Evolutionary conservation across 2,888 invertebrate genomes (phyloP).

Genomic region (Sylvicola cinctus): DNA sequence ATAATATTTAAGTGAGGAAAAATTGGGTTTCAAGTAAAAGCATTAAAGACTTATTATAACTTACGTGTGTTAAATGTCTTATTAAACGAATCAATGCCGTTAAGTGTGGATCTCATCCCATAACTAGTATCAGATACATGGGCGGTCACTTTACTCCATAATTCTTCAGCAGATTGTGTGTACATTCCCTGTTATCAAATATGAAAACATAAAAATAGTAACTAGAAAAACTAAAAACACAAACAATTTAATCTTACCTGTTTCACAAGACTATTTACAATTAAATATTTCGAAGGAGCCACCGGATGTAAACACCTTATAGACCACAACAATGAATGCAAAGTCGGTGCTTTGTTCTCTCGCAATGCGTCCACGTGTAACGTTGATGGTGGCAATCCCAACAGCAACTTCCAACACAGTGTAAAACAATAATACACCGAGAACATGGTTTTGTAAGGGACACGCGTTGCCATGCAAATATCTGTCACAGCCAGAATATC

Average conservation of each 20-base stretch:
- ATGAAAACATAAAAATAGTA: neutral
- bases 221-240: neutral
- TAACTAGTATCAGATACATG: constrained; percentile 21
- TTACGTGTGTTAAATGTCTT: constrained; percentile 18
- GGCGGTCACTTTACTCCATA: constrained; percentile 23
- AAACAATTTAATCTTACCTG: constrained; percentile 25
- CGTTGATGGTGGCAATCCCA: constrained; percentile 76
- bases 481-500: constrained; percentile 65
- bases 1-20: no score
- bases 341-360: constrained; percentile 38
- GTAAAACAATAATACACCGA: constrained; percentile 81
- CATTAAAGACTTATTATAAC: constrained; percentile 4
- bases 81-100: constrained; percentile 21
- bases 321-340: constrained; percentile 80
- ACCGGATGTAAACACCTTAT: constrained; percentile 64
- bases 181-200: constrained; percentile 40
- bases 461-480: constrained; percentile 34
- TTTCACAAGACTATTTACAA: constrained; percentile 67
- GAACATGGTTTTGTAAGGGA: constrained; percentile 43
- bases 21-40: neutral
- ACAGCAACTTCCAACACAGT: constrained; percentile 39
- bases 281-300: constrained; percentile 71
- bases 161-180: constrained; percentile 38
- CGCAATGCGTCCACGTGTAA: constrained; percentile 63
- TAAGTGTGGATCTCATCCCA: constrained; percentile 19